Evolutionary conservation across 2,113 vertebrate genomes (phyloP).

Genomic region (Dicerorhinus sumatrensis): DNA sequence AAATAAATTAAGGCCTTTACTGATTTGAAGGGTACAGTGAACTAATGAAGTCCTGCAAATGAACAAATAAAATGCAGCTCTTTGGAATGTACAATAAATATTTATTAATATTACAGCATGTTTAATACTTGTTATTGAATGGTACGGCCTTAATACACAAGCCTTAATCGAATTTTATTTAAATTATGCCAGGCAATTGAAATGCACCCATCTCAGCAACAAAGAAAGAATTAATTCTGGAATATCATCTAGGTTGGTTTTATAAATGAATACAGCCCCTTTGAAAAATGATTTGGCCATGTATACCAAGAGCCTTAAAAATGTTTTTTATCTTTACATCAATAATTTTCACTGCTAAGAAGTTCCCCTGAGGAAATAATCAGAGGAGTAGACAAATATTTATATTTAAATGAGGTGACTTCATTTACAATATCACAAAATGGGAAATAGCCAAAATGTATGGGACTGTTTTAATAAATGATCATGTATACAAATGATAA

Average conservation of each 20-base stretch:
- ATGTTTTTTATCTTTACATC: background rate
- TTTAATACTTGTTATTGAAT: slow-evolving; percentile 39
- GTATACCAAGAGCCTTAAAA: background rate
- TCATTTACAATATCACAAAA: background rate
- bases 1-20: slow-evolving; percentile 38
- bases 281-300: slow-evolving; percentile 7
- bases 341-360: background rate
- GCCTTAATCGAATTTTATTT: background rate
- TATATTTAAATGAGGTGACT: background rate
- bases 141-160: background rate
- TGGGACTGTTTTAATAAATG: background rate
- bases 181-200: background rate
- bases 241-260: background rate
- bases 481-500: background rate
- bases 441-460: background rate
- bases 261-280: background rate
- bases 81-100: slow-evolving; percentile 22
- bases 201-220: background rate
- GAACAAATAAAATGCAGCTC: slow-evolving; percentile 41
- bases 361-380: background rate
- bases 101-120: slow-evolving; percentile 10
- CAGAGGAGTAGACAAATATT: background rate
- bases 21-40: background rate
- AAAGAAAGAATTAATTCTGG: slow-evolving; percentile 17
- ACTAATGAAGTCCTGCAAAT: background rate